Conservation (phyloP, 2,888 invertebrate genomes). For the Globia sparganii region DNA sequence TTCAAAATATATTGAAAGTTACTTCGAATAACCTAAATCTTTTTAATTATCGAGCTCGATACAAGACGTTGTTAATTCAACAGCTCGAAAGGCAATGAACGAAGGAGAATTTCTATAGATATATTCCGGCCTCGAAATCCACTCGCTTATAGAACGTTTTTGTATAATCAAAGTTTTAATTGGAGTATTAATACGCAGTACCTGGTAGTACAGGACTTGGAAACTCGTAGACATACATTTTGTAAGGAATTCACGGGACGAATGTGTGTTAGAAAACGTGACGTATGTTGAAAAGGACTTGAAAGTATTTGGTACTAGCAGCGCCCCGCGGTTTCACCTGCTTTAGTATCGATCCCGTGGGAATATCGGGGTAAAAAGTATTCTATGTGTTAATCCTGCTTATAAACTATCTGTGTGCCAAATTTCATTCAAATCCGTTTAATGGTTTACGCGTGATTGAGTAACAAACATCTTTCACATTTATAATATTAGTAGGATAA, state of each 20-base stretch:
- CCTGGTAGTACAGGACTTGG: conserved; percentile 57
- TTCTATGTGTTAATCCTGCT: too few species aligned
- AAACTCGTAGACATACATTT: conserved; percentile 57
- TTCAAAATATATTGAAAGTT: conserved; percentile 39
- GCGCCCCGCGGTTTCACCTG: too few species aligned
- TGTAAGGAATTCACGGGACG: conserved; percentile 41
- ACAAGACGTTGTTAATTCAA: conserved; percentile 42
- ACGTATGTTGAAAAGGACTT: neutral
- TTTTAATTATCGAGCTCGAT: conserved; percentile 48
- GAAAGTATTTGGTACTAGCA: neutral
- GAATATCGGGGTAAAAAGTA: too few species aligned
- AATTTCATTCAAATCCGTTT: too few species aligned
- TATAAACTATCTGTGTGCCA: too few species aligned
- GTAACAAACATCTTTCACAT: too few species aligned
- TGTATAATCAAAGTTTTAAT: conserved; percentile 77
- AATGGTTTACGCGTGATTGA: too few species aligned
- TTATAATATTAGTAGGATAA: too few species aligned
- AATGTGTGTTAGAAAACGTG: conserved; percentile 5
- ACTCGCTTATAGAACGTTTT: conserved; percentile 62
- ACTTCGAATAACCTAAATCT: conserved; percentile 39
- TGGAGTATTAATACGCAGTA: conserved; percentile 79
- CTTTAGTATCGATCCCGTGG: too few species aligned
- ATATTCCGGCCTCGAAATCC: conserved; percentile 43
- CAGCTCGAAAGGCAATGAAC: conserved; percentile 38
- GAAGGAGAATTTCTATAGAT: conserved; percentile 38